phyloP scores from a whole-genome alignment of 2,113 vertebrate genomes.

The Callaeas wilsoni region DNA sequence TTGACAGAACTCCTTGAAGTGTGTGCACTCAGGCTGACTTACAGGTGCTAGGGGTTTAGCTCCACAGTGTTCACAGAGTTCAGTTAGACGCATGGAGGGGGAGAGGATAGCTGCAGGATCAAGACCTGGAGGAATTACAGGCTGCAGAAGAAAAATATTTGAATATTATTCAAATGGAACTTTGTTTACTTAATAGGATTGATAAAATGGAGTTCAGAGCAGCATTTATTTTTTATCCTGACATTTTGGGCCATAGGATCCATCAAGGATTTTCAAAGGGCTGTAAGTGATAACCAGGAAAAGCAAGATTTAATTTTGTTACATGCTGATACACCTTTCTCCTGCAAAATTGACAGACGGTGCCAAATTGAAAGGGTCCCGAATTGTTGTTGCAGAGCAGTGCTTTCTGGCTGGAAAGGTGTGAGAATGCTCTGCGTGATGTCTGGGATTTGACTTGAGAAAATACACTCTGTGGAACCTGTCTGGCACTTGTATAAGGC shows the following conservation, averaged over 20 bases:
- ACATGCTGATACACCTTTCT: not conserved
- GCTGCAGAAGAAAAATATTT: not conserved
- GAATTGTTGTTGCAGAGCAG: accelerated
- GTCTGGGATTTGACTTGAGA: accelerated
- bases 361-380: not conserved
- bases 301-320: not conserved
- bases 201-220: not conserved
- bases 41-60: not conserved
- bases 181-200: not conserved
- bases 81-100: not conserved
- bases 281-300: not conserved
- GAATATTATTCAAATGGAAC: not conserved
- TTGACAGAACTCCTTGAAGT: slow-evolving; percentile 44
- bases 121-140: not conserved
- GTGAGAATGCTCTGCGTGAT: not conserved
- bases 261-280: not conserved
- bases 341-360: not conserved
- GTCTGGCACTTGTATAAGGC: not conserved
- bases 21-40: not conserved
- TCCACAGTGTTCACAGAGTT: not conserved
- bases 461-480: not conserved
- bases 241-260: not conserved
- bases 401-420: not conserved
- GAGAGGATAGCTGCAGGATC: not conserved
- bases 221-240: not conserved